Evolutionary conservation across 2,113 vertebrate species (phyloP).

Genomic region (Otus sunia): DNA sequence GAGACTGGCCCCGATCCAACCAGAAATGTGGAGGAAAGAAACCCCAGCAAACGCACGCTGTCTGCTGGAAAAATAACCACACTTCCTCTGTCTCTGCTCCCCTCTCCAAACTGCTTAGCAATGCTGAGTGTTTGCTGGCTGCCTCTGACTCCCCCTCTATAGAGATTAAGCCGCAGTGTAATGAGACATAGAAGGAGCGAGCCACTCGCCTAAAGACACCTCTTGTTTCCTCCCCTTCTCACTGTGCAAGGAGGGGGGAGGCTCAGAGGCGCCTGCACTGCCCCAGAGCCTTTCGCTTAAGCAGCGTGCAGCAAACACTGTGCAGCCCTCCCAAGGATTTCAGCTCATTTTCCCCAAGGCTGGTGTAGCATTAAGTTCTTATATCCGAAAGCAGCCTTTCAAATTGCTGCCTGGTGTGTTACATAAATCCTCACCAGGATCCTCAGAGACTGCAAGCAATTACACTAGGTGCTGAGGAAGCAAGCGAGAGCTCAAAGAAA

Average conservation of each 20-base stretch:
- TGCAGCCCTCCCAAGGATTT: background rate
- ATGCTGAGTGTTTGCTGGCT: background rate
- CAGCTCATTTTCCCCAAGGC: constrained; percentile 53
- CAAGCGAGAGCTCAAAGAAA: background rate
- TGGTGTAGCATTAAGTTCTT: constrained; percentile 63
- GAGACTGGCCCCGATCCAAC: too few species aligned
- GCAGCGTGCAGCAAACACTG: background rate
- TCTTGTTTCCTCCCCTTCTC: background rate
- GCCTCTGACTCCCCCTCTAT: background rate
- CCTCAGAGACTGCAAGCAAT: constrained; percentile 63
- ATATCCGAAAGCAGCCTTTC: constrained; percentile 53
- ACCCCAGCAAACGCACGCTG: background rate
- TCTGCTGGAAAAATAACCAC: background rate
- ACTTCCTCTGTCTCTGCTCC: background rate
- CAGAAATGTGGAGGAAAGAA: background rate
- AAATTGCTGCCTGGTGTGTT: constrained; percentile 48
- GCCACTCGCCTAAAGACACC: background rate
- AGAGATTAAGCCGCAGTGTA: background rate
- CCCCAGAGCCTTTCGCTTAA: background rate
- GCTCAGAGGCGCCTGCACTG: background rate
- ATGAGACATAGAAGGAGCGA: background rate
- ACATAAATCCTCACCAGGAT: constrained; percentile 64
- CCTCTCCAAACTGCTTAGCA: background rate
- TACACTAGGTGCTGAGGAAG: constrained; percentile 39
- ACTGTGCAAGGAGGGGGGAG: accelerated